Evolutionary conservation across 2,888 invertebrate species (phyloP).

Genomic region (Micoletzkya japonica): DNA sequence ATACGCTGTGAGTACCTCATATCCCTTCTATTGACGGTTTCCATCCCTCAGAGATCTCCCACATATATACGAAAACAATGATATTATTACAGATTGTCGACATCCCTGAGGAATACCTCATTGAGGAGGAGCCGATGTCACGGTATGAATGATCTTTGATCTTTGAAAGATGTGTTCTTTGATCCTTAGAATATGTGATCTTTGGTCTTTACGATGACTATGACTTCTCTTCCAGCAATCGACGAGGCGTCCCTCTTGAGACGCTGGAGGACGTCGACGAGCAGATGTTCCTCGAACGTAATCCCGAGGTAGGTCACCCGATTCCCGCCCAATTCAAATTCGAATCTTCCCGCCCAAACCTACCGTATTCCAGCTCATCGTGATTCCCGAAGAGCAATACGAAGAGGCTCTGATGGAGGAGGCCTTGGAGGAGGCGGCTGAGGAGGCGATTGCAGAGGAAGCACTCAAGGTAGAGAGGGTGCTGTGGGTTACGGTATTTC

Average conservation of each 20-base stretch:
- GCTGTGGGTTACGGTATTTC: neutral
- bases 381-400: slow-evolving; percentile 16
- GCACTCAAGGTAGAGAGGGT: neutral
- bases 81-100: slow-evolving; percentile 17
- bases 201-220: no score
- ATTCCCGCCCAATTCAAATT: neutral
- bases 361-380: slow-evolving; percentile 5
- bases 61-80: neutral
- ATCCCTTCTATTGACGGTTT: neutral
- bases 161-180: no score
- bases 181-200: no score
- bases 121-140: no score
- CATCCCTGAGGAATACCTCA: slow-evolving; percentile 20
- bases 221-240: neutral
- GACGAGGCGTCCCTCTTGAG: neutral
- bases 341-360: neutral
- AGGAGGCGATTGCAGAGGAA: slow-evolving; percentile 6
- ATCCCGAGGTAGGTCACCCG: neutral
- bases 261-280: no score
- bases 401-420: slow-evolving; percentile 24
- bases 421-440: slow-evolving; percentile 15
- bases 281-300: no score
- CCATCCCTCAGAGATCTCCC: no score
- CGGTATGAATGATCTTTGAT: no score
- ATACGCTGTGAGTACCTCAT: slow-evolving; percentile 2